Evolutionary conservation across 23 tunicate species (phyloP), one percentile per base, ranked within the genome.

Genomic region (Styela plicata): DNA sequence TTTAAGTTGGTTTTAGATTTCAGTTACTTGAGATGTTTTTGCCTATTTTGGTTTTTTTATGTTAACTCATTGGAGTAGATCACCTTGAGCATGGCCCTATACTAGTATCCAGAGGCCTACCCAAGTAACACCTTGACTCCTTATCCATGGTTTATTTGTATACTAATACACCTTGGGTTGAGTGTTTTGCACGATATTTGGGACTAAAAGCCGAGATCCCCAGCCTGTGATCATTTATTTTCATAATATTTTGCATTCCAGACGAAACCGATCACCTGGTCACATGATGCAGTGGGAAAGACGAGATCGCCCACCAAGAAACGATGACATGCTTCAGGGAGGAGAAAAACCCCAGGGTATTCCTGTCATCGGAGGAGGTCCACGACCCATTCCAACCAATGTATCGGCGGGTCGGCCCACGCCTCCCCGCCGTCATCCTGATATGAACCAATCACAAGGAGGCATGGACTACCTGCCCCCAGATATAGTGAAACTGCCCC

Each of bases 281-380:
- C 68, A 52, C 27, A 35, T 64, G n/a, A 57, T 37, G 31, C 7
- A 27, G 13, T 86, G 90, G 90, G 90, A 86, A 10, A 69, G 82
- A n/a, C 79, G 65, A 25, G 85, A 63, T 2, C 63, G 23, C 20
- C 33, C 64, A 24, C 81, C 31, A 25, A 76, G 53, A 25, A 57
- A 53, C 25, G 66, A 76, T 10, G 24, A 33, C 63, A 28, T 30
- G 30, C 23, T 76, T 44, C 81, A 36, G 2, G n/a, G 63, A 16
- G 78, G 82, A 73, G 90, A 85, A 25, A 89, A 91, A 62, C 89
- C 89, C 18, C 97, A 91, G 73, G 97, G 97, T 16, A 91, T 91
- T 31, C 97, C 89, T 34, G 97, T 91, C 2, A 91, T 91, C 26
- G 97, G 97, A 28, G 97, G 97, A 21, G 80, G 84, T 53, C 97